A percentile compares a stretch with the other conserved stretches of the same genome.
Conservation (phyloP, 2,888 invertebrate species). For the Panorpa germanica region DNA sequence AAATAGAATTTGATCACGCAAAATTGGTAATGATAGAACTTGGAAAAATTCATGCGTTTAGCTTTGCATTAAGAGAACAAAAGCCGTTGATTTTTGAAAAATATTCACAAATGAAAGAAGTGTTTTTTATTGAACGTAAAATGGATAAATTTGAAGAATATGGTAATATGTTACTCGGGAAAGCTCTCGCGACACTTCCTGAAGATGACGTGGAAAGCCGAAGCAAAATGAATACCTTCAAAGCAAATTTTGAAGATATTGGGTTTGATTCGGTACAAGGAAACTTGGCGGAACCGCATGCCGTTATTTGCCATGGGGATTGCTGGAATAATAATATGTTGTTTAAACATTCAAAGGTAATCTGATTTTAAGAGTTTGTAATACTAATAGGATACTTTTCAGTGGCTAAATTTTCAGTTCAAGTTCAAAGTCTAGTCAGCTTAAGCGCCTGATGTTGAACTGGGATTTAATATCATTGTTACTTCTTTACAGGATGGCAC, state of each 20-base stretch:
- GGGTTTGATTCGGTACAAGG: constrained; percentile 14
- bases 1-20: constrained; percentile 21
- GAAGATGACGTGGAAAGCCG: no score
- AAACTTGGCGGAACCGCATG: constrained; percentile 18
- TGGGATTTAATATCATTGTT: no score
- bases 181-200: constrained; percentile 15
- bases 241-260: constrained; percentile 14
- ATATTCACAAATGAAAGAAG: constrained; percentile 14
- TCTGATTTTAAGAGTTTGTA: constrained; percentile 1
- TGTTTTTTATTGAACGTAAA: constrained; percentile 17
- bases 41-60: constrained; percentile 28
- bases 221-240: constrained; percentile 14
- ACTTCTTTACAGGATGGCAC: constrained; percentile 11
- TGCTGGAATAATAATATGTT: constrained; percentile 23
- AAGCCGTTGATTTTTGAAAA: constrained; percentile 1
- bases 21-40: constrained; percentile 22
- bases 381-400: constrained; percentile 5
- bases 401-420: constrained; percentile 4
- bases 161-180: constrained; percentile 16
- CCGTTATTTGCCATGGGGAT: constrained; percentile 21
- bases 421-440: constrained; percentile 10
- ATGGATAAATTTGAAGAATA: no score
- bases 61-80: constrained; percentile 22
- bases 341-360: constrained; percentile 15
- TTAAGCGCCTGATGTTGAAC: neutral